Evolutionary conservation across 2,113 vertebrate genomes (phyloP).

Genomic region (Oceanites oceanicus): DNA sequence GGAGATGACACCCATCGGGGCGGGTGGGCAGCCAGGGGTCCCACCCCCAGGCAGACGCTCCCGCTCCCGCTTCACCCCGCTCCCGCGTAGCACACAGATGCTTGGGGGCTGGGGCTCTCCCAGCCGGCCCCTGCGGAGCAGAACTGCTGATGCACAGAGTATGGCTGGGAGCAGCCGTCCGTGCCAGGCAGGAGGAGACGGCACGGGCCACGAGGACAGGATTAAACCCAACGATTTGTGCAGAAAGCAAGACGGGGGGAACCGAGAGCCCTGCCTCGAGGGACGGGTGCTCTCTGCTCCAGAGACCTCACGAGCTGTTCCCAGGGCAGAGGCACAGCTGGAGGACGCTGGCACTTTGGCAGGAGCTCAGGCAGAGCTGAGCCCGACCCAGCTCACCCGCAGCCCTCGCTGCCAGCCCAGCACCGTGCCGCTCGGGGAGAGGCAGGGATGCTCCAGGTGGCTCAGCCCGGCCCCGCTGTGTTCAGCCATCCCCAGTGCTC

Average conservation of each 20-base stretch:
- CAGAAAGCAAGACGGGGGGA: not conserved
- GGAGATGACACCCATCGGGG: rapidly evolving
- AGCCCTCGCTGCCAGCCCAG: not conserved
- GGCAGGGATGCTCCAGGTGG: not conserved
- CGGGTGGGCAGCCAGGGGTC: not conserved
- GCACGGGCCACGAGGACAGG: rapidly evolving
- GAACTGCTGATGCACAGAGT: not conserved
- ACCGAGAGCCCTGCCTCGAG: rapidly evolving
- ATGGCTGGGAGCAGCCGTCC: rapidly evolving
- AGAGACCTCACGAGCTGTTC: not conserved
- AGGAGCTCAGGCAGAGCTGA: not conserved
- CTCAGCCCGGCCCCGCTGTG: not conserved
- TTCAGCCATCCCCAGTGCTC: not conserved
- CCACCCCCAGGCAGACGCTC: not conserved
- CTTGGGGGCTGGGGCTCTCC: not conserved
- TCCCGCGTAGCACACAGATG: rapidly evolving
- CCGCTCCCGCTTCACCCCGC: not conserved
- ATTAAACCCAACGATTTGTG: rapidly evolving
- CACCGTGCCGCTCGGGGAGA: not conserved
- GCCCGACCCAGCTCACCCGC: not conserved
- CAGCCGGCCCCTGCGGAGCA: not conserved
- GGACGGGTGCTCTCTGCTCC: not conserved
- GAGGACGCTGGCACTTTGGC: not conserved
- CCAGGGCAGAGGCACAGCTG: not conserved
- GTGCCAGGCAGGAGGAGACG: not conserved